These are phyloP conservation scores for Labia minor DNA, from an alignment of 2,888 invertebrate species.

Conservation along the genomic window DNA sequence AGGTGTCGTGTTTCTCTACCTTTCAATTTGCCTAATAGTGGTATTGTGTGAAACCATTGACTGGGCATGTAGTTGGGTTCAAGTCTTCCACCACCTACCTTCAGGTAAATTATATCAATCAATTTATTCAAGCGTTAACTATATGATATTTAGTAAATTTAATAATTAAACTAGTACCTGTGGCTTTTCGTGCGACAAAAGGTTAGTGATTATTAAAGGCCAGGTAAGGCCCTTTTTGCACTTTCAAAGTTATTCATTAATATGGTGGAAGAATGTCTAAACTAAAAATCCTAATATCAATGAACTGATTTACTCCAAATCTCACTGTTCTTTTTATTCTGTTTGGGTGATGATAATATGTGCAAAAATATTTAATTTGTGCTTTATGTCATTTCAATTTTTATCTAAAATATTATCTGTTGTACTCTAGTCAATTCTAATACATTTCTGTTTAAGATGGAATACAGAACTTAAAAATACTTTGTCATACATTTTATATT, in stretches of 20 bases:
- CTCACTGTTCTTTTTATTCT: not conserved
- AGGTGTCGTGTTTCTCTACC: not conserved
- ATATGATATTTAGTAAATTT: not conserved
- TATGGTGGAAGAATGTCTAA: slow-evolving; percentile 5
- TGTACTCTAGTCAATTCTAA: not conserved
- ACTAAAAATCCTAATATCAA: slow-evolving; percentile 1
- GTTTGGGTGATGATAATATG: not conserved
- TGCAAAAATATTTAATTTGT: not conserved
- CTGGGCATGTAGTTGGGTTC: not conserved
- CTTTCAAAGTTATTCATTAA: not conserved
- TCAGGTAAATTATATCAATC: not conserved
- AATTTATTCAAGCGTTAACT: not conserved
- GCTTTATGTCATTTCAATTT: not conserved
- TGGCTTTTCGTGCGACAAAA: slow-evolving; percentile 4
- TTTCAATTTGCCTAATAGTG: not conserved
- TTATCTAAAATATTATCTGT: not conserved
- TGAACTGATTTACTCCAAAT: not conserved
- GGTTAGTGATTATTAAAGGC: not conserved
- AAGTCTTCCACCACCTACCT: slow-evolving; percentile 1
- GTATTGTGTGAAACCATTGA: not conserved
- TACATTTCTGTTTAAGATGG: not conserved
- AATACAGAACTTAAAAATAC: not conserved
- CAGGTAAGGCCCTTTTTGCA: not conserved
- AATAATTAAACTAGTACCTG: slow-evolving; percentile 4
- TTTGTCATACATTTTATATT: not conserved